phyloP scores from a whole-genome alignment of 2,797 vertebrate species.

The Chromobotia macracanthus region DNA sequence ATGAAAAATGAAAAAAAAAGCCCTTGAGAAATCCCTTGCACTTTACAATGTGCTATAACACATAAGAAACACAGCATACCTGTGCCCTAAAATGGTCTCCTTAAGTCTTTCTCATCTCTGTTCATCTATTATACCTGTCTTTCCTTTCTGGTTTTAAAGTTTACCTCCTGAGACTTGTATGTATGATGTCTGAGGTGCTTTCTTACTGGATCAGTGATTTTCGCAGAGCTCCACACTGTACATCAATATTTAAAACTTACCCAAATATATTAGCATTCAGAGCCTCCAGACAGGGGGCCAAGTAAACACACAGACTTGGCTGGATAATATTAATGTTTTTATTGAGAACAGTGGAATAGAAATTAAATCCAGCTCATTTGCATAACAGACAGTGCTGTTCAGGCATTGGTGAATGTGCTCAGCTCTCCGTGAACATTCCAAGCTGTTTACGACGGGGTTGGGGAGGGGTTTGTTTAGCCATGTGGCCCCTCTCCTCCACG shows the following conservation, averaged over 20 bases:
- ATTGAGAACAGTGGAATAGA: slow-evolving; percentile 48
- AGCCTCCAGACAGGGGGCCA: slow-evolving; percentile 45
- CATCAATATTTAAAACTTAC: slow-evolving; percentile 52
- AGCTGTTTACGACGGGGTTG: slow-evolving; percentile 34
- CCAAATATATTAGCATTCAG: slow-evolving; percentile 41
- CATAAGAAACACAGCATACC: not conserved
- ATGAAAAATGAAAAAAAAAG: not conserved
- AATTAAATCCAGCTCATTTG: slow-evolving; percentile 61
- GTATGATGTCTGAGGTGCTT: not conserved
- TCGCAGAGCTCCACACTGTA: slow-evolving; percentile 18
- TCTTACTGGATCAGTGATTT: slow-evolving; percentile 23
- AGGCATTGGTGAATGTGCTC: slow-evolving; percentile 37
- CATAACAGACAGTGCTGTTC: slow-evolving; percentile 50
- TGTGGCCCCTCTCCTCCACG: slow-evolving; percentile 25
- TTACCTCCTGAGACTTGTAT: slow-evolving; percentile 1
- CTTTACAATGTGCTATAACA: too few species aligned
- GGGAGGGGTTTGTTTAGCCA: slow-evolving; percentile 38
- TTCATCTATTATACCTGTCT: not conserved
- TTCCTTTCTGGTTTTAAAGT: slow-evolving; percentile 2
- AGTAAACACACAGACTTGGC: slow-evolving; percentile 45
- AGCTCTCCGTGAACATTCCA: slow-evolving; percentile 54
- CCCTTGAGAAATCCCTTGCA: not conserved
- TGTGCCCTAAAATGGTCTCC: not conserved
- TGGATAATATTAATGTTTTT: slow-evolving; percentile 54
- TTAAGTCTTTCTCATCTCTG: not conserved